Evolutionary conservation across 2,113 vertebrate genomes (phyloP).

Genomic region (Cyphomyrus plagiostoma): DNA sequence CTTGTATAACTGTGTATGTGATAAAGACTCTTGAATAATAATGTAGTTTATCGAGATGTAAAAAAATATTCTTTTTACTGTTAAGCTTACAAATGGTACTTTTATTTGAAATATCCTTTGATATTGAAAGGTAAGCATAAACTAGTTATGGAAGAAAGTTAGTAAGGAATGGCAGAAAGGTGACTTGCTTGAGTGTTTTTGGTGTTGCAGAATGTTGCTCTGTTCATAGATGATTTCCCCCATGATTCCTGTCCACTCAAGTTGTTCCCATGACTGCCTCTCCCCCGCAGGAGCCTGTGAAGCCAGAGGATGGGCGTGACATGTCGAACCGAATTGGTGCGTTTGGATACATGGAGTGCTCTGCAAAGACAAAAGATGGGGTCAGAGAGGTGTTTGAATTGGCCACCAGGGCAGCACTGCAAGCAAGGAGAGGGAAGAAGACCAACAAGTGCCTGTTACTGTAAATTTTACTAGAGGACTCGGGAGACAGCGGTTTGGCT

Average conservation of each 20-base stretch:
- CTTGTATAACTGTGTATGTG: too few relatives aligned
- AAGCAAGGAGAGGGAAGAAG: conserved; percentile 71
- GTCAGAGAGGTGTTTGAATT: conserved; percentile 82
- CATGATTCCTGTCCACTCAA: neutral
- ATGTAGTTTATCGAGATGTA: neutral
- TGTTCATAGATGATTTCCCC: neutral
- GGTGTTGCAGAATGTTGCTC: neutral
- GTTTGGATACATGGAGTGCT: conserved; percentile 81
- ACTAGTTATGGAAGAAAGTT: neutral
- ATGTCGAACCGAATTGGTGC: conserved; percentile 76
- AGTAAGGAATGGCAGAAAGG: neutral
- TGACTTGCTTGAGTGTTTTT: neutral
- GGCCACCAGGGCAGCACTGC: conserved; percentile 78
- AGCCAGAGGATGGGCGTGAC: conserved; percentile 72
- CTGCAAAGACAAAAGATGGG: conserved; percentile 75
- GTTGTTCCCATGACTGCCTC: neutral
- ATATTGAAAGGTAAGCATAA: neutral
- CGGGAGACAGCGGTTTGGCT: conserved; percentile 22
- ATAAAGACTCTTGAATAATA: neutral
- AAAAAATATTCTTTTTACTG: neutral
- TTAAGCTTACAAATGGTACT: neutral
- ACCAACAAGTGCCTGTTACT: conserved; percentile 67
- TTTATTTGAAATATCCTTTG: neutral
- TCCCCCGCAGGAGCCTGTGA: conserved; percentile 67
- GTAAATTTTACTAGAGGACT: conserved; percentile 54